Evolutionary conservation across 2,797 vertebrate genomes (phyloP), one percentile per base, ranked within the genome.

Genomic region (Schizothorax lantsangensis): DNA sequence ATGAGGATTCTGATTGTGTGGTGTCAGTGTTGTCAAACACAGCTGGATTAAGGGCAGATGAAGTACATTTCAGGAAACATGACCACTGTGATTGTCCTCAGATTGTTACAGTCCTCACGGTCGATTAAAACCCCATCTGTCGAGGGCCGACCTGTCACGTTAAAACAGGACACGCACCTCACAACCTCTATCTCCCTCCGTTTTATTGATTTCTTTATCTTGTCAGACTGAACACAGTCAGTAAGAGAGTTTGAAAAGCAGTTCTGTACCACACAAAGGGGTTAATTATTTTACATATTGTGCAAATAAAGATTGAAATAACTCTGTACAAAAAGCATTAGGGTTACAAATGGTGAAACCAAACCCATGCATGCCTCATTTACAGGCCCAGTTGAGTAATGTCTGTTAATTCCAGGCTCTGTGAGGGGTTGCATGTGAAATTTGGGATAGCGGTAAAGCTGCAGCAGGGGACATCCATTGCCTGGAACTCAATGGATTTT

Each of bases 401-500:
- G 66, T 79, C 64, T 69, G 62, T 85, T 79, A 5, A 59, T 52
- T 74, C 69, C 84, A 36, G 21, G 52, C 66, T 36, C 52, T 79
- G 38, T 72, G 84, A 85, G 83, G 79, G 78, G 82, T 10, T 84
- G 57, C 74, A 33, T 84, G 78, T 75, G 83, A 84, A 38, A 88
- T 64, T 12, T 30, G 9, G 86, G 33, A n/a, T 81, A 33, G 66
- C 40, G 59, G 80, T 71, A 83, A 71, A 72, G 66, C 74, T 47
- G 23, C 84, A 81, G 49, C 49, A 45, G 86, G 86, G 66, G 47
- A 79, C 54, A 49, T 74, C 11, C 66, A 62, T 83, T 84, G 74
- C 66, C 81, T 87, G 86, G 86, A 87, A 84, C 81, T 84, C 30
- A 71, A 62, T 4, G 19, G 33, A 82, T 83, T 64, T 62, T 78